These are phyloP conservation scores for Drosophila bifasciata DNA, from an alignment of 1,140 invertebrate species.

Conservation along the genomic window DNA sequence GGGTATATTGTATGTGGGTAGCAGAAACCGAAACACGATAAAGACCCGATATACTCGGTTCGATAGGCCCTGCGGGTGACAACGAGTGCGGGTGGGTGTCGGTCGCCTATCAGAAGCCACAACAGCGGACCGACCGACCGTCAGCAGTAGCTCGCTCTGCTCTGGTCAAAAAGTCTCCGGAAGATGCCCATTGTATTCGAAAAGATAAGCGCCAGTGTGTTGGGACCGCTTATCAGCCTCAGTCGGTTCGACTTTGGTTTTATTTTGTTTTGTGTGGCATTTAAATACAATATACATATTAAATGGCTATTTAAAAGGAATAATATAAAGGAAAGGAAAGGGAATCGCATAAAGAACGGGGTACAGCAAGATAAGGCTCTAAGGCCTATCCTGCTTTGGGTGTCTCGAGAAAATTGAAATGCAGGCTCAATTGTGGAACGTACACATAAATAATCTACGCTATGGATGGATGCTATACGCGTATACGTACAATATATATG, in stretches of 20 bases:
- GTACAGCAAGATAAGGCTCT: conserved; percentile 53
- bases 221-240: conserved; percentile 45
- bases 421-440: conserved; percentile 33
- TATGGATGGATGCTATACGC: conserved; percentile 17
- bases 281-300: conserved; percentile 64
- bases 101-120: neutral
- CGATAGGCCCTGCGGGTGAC: no score
- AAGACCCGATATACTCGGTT: conserved; percentile 23
- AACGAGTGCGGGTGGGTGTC: no score
- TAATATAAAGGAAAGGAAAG: conserved; percentile 18
- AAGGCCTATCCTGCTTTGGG: conserved; percentile 21
- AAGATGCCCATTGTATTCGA: conserved; percentile 56
- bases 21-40: no score
- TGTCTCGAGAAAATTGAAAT: conserved; percentile 51
- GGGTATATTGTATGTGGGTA: neutral
- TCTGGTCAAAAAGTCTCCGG: conserved; percentile 44
- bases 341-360: conserved; percentile 27
- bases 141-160: conserved; percentile 16
- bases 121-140: conserved; percentile 4
- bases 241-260: conserved; percentile 11
- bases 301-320: conserved; percentile 56
- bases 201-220: conserved; percentile 58
- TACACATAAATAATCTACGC: conserved; percentile 56
- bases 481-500: conserved; percentile 7
- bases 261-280: conserved; percentile 39